These are phyloP conservation scores for Zoanthus sansibaricus DNA, from an alignment of 92 coral and sea anemone genomes.

Conservation along the genomic window DNA sequence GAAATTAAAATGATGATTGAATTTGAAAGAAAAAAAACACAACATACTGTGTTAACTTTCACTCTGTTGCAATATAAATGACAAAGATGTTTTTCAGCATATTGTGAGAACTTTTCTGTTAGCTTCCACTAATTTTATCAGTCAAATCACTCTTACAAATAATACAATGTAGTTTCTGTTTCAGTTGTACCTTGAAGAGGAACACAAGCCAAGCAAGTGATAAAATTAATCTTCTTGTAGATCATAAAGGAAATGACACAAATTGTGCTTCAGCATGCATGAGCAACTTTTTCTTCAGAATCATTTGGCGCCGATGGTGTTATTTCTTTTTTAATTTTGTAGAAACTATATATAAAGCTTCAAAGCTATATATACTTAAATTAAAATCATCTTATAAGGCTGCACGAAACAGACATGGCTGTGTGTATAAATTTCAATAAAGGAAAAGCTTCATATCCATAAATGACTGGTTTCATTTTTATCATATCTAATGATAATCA, in stretches of 20 bases:
- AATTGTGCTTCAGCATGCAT: constrained; percentile 41
- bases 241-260: neutral
- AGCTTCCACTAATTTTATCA: neutral
- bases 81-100: neutral
- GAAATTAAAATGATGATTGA: neutral
- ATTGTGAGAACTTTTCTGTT: neutral
- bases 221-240: neutral
- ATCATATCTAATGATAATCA: neutral
- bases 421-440: neutral
- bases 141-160: neutral
- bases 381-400: neutral
- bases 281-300: neutral
- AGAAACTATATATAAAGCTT: neutral
- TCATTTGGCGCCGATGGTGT: neutral
- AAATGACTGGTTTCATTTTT: neutral
- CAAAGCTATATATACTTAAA: neutral
- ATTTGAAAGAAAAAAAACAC: neutral
- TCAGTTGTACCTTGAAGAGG: neutral
- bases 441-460: neutral
- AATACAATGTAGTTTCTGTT: neutral
- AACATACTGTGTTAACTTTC: neutral
- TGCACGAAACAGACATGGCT: neutral
- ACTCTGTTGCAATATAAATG: constrained; percentile 19
- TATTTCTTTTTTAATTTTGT: neutral
- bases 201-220: neutral